Conservation (phyloP, 2,888 invertebrate genomes). For the Bembecia ichneumoniformis region DNA sequence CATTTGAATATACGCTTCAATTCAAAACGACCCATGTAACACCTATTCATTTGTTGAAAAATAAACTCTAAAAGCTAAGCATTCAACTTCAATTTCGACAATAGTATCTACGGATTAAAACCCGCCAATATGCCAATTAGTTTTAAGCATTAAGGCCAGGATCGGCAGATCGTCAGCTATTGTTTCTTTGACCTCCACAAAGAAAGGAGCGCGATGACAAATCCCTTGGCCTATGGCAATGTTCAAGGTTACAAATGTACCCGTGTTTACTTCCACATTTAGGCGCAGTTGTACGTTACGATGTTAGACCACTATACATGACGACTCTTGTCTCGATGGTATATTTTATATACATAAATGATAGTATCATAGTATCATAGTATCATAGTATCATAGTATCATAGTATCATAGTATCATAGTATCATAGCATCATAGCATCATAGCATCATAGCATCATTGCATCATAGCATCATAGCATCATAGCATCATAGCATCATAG, state of each 20-base stretch:
- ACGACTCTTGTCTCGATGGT: background rate
- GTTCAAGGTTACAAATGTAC: slow-evolving; percentile 46
- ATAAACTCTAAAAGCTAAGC: slow-evolving; percentile 2
- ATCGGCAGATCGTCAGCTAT: slow-evolving; percentile 48
- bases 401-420: too few species aligned
- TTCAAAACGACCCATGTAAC: slow-evolving; percentile 24
- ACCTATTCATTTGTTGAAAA: slow-evolving; percentile 4
- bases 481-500: too few species aligned
- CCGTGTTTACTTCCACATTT: slow-evolving; percentile 23
- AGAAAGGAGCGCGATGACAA: slow-evolving; percentile 59
- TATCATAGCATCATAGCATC: too few species aligned
- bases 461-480: too few species aligned
- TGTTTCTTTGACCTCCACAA: slow-evolving; percentile 54
- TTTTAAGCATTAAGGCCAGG: slow-evolving; percentile 48
- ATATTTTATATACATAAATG: background rate
- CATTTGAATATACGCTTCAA: slow-evolving; percentile 46
- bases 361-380: too few species aligned
- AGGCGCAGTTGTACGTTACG: slow-evolving; percentile 6
- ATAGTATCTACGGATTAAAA: background rate
- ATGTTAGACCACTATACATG: background rate
- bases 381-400: too few species aligned
- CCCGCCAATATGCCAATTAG: slow-evolving; percentile 40
- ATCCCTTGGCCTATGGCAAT: slow-evolving; percentile 28
- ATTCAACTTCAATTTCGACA: slow-evolving; percentile 14
- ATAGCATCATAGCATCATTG: too few species aligned